Evolutionary conservation across 2,888 invertebrate species (phyloP), one percentile per base, ranked within the genome.

Genomic region (Lasioglossum leucozonium): DNA sequence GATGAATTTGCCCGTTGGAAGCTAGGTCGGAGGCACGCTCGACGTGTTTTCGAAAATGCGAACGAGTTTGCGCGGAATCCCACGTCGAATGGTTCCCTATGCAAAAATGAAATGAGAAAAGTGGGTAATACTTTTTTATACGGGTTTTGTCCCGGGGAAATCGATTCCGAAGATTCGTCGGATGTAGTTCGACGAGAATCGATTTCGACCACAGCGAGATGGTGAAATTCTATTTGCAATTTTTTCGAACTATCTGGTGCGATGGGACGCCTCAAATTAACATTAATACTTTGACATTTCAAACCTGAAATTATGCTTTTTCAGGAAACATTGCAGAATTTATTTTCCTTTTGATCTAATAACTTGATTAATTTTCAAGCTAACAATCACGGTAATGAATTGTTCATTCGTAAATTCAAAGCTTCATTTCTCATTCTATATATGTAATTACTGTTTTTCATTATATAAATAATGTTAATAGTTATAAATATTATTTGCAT

Each of bases 91-190:
- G 37, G 40, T 69, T 40, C 40, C n/a, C n/a, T n/a, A 40, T 69
- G 40, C 13, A 13, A 37, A 69, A 69, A 40, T 40, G 37, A 40
- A 69, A 69, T 69, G n/a, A 69, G 40, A 69, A 69, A 40, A n/a
- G 5, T n/a, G 40, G 6, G 5, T n/a, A n/a, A 69, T 69, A 69
- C 37, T 37, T n/a, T 69, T 69, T 69, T n/a, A 6, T 40, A 37
- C n/a, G 40, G 40, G n/a, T 40, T 69, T 69, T 40, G n/a, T 69
- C 11, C 37, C 40, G 40, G n/a, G 69, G 40, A 69, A 69, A 69
- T 69, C 40, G 69, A 69, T 69, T 69, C 34, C 13, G n/a, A 40
- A 69, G 69, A 69, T 40, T 40, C 69, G 69, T n/a, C 69, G 40
- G n/a, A 67, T 67, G 10, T 18, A n/a, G 67, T 37, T 67, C 10